These are phyloP conservation scores for Pachyuromys duprasi DNA, from an alignment of 2,797 vertebrate species.

Conservation along the genomic window DNA sequence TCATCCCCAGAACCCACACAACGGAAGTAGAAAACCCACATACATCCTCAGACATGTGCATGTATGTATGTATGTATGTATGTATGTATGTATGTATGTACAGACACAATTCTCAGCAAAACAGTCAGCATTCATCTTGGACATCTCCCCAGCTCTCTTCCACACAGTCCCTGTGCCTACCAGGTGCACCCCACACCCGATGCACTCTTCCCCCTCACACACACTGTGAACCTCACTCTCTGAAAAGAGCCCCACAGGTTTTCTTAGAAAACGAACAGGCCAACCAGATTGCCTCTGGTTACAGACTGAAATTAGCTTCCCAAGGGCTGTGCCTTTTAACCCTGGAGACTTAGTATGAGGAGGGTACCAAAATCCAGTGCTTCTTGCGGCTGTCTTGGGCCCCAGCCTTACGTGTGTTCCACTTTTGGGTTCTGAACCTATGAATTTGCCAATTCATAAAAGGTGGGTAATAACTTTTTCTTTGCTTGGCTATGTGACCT, in stretches of 20 bases:
- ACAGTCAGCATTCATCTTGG: background rate
- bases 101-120: background rate
- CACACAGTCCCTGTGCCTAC: background rate
- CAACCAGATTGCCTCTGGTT: background rate
- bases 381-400: background rate
- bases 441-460: background rate
- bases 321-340: background rate
- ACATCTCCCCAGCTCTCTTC: background rate
- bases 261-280: slow-evolving; percentile 37
- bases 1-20: background rate
- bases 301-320: background rate
- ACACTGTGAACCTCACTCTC: background rate
- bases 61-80: background rate
- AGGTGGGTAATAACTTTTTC: background rate
- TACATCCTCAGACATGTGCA: background rate
- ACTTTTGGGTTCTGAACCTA: background rate
- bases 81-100: too few species aligned
- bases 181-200: too few species aligned
- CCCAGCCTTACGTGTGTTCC: too few species aligned
- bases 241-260: background rate
- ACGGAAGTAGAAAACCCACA: background rate
- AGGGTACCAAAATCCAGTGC: background rate
- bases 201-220: background rate
- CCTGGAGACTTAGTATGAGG: background rate
- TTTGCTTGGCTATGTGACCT: background rate